Conservation (phyloP, 2,797 vertebrate species). For the Pyrocephalus nanus region DNA sequence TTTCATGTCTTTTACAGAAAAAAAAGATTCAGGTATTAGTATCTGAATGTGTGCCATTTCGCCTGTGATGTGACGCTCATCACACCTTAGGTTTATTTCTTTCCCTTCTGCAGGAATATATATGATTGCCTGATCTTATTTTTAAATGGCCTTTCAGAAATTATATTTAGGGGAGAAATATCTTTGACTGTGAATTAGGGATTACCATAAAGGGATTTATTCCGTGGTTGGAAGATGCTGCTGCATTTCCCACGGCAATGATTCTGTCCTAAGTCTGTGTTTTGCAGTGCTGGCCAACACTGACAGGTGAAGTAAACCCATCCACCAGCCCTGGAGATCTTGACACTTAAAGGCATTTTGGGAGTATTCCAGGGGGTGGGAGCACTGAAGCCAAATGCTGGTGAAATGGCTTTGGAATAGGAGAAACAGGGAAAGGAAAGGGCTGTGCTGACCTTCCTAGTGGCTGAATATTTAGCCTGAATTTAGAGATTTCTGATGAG, state of each 20-base stretch:
- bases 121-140: neutral
- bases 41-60: neutral
- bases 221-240: neutral
- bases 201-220: constrained; percentile 4
- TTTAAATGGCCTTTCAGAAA: neutral
- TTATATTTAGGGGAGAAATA: constrained; percentile 18
- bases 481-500: neutral
- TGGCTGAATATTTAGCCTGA: neutral
- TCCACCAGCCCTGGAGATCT: neutral
- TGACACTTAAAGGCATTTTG: neutral
- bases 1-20: neutral
- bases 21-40: neutral
- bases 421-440: neutral
- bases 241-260: constrained; percentile 4
- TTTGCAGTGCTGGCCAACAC: neutral
- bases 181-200: constrained; percentile 23
- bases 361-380: neutral
- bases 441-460: neutral
- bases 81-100: neutral
- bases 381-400: neutral
- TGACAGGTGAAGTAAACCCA: constrained; percentile 35
- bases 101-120: neutral
- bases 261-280: neutral
- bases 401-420: neutral
- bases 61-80: neutral